A percentile compares a stretch with the other conserved stretches of the same genome.
Conservation (phyloP, 2,797 vertebrate species). For the Lithobates sylvaticus region DNA sequence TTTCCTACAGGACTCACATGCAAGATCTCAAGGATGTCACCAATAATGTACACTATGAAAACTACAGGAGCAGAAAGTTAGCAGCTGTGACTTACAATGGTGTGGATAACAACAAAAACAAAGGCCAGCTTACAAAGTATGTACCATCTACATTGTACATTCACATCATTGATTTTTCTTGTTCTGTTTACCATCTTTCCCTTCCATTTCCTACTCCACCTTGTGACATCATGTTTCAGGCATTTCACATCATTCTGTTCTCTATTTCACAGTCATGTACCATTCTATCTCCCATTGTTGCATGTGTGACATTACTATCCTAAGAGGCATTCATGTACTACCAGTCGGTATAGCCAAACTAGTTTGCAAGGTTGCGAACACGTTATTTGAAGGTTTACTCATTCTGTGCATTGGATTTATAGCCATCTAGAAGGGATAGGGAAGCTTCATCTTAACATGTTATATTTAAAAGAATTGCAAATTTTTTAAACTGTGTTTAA, state of each 20-base stretch:
- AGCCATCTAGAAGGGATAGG: too few species aligned
- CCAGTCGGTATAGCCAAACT: too few species aligned
- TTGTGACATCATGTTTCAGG: neutral
- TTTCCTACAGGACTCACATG: constrained; percentile 91
- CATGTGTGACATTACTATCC: neutral
- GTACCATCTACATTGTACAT: constrained; percentile 63
- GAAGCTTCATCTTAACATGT: neutral
- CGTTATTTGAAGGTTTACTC: too few species aligned
- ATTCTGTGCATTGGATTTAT: neutral
- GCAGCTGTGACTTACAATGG: constrained; percentile 98
- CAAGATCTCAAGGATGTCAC: constrained; percentile 99
- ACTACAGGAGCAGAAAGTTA: constrained; percentile 97
- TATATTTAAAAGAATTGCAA: neutral
- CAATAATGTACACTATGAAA: constrained; percentile 98
- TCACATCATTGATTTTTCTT: neutral
- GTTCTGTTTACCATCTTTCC: constrained; percentile 4
- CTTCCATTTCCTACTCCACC: constrained; percentile 14
- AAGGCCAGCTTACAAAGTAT: constrained; percentile 97
- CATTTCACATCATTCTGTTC: neutral
- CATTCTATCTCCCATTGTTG: constrained; percentile 1
- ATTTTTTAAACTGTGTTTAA: too few species aligned
- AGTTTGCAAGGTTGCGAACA: too few species aligned
- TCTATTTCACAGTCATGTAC: neutral
- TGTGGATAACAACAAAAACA: constrained; percentile 95
- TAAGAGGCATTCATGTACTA: neutral